Evolutionary conservation across 2,113 vertebrate species (phyloP).

Genomic region (Callionymus lyra): DNA sequence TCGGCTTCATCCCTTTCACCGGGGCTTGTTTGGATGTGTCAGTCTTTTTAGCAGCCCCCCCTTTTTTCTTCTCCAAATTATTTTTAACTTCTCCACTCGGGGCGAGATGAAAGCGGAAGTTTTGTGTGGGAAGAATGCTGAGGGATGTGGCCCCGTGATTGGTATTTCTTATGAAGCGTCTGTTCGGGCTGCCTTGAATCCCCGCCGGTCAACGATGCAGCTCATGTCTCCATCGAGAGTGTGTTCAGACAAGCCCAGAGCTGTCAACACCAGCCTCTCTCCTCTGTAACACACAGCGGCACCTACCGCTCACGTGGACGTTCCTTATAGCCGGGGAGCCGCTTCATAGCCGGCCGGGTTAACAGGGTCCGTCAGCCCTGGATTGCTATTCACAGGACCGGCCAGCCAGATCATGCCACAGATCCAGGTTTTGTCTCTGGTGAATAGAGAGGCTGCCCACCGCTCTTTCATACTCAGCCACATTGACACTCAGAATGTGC

Average conservation of each 20-base stretch:
- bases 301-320: constrained; percentile 13
- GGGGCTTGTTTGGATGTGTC: constrained; percentile 34
- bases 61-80: constrained; percentile 42
- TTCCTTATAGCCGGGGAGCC: constrained; percentile 12
- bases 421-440: constrained; percentile 68
- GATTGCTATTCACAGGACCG: constrained; percentile 57
- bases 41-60: constrained; percentile 31
- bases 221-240: constrained; percentile 16
- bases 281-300: constrained; percentile 5
- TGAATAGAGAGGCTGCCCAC: constrained; percentile 57
- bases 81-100: constrained; percentile 50
- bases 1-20: constrained; percentile 23
- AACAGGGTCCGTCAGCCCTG: constrained; percentile 44
- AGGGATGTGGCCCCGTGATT: constrained; percentile 35
- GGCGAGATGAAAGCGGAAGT: constrained; percentile 50
- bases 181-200: constrained; percentile 20
- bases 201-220: not conserved
- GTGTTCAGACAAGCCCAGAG: constrained; percentile 9
- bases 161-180: constrained; percentile 21
- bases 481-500: constrained; percentile 55
- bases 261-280: constrained; percentile 17
- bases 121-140: constrained; percentile 36
- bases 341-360: constrained; percentile 32
- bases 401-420: constrained; percentile 52
- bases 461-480: constrained; percentile 51